Conservation (phyloP, 2,888 invertebrate genomes). For the Neoitamus cyanurus region DNA sequence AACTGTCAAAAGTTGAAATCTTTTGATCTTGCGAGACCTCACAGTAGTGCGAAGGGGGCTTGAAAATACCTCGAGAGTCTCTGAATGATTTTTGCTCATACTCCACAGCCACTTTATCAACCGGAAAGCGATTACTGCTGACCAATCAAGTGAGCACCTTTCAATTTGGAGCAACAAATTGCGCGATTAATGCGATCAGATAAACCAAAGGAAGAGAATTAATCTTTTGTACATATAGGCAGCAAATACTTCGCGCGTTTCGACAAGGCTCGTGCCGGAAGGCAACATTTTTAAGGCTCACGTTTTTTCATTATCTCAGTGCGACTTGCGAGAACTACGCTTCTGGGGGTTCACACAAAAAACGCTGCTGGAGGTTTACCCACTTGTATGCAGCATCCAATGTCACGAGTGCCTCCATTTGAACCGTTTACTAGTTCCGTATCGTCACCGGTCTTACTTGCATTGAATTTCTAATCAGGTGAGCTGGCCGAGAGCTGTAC, state of each 20-base stretch:
- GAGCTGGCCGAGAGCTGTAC: not conserved
- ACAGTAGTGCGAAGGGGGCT: not conserved
- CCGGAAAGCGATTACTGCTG: constrained; percentile 6
- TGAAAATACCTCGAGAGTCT: not conserved
- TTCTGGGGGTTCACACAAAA: not conserved
- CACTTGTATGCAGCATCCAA: not conserved
- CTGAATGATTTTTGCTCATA: constrained; percentile 11
- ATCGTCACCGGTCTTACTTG: not conserved
- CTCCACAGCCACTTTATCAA: not conserved
- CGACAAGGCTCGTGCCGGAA: not conserved
- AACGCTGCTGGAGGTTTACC: not conserved
- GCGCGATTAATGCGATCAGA: constrained; percentile 43
- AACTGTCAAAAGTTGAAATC: constrained; percentile 15
- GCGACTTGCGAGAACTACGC: not conserved
- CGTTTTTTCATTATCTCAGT: not conserved
- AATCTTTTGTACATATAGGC: not conserved
- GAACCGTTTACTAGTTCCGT: not conserved
- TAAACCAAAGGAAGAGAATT: constrained; percentile 7
- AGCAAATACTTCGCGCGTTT: not conserved
- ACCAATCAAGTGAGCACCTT: constrained; percentile 38
- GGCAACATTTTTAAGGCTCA: not conserved
- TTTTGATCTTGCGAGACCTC: constrained; percentile 23
- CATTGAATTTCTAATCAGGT: not conserved
- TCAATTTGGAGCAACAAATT: constrained; percentile 45
- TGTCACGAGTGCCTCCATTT: not conserved